These are phyloP conservation scores for Triops cancriformis DNA, from an alignment of 1,140 invertebrate genomes.

Conservation along the genomic window DNA sequence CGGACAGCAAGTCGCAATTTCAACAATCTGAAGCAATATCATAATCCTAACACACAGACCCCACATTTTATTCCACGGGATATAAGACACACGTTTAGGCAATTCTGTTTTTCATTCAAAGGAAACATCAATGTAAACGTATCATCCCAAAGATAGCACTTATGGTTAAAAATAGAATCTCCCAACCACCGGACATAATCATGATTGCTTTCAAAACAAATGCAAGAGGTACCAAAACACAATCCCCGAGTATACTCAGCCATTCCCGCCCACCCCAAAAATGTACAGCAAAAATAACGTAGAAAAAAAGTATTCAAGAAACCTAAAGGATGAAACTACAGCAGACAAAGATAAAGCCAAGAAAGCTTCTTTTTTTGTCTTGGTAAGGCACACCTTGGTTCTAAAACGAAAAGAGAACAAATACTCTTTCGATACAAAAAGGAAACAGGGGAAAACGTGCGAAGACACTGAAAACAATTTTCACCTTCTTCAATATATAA, in stretches of 20 bases:
- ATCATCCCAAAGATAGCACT: background rate
- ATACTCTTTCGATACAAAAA: background rate
- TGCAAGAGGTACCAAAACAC: background rate
- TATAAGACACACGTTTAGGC: background rate
- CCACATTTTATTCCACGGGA: background rate
- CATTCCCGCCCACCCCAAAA: too few relatives aligned
- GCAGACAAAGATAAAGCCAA: background rate
- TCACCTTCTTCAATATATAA: background rate
- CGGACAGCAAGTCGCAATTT: too few relatives aligned
- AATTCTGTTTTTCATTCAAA: background rate
- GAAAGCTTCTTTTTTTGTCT: background rate
- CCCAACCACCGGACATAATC: background rate
- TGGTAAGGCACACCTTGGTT: background rate
- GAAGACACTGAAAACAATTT: background rate
- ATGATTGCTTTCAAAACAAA: background rate
- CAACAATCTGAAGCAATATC: too few relatives aligned
- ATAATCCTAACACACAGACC: too few relatives aligned
- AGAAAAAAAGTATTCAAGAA: background rate
- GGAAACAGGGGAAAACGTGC: background rate
- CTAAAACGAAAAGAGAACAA: background rate
- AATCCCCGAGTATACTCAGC: background rate
- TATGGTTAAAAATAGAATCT: conserved; percentile 2
- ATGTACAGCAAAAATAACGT: too few relatives aligned
- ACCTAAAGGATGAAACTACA: background rate
- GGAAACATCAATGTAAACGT: background rate